Conservation (phyloP, 2,797 vertebrate genomes). For the Ispidina picta region DNA sequence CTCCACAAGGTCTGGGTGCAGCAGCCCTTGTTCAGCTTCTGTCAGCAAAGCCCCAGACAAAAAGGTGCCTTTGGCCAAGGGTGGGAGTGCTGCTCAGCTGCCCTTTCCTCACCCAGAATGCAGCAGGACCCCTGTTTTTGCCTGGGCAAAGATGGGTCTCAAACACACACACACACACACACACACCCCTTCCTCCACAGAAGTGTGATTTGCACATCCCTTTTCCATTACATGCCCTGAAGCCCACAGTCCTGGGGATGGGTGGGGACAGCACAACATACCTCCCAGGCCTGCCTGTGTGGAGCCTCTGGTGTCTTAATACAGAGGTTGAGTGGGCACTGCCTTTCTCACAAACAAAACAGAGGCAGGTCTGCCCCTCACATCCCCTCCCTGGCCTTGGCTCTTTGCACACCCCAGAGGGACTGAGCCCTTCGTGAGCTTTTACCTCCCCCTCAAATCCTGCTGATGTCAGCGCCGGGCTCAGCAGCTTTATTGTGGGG, state of each 20-base stretch:
- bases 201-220: background rate
- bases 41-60: background rate
- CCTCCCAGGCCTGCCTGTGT: rapidly evolving
- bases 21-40: background rate
- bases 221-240: background rate
- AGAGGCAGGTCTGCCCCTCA: background rate
- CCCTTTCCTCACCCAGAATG: background rate
- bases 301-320: background rate
- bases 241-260: background rate
- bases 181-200: background rate
- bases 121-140: no score
- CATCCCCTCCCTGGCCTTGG: background rate
- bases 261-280: no score
- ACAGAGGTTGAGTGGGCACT: rapidly evolving
- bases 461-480: background rate
- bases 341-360: background rate
- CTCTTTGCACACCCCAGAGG: background rate
- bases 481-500: constrained; percentile 18
- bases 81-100: background rate
- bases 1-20: background rate
- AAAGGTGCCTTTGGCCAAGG: background rate
- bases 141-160: background rate
- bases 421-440: rapidly evolving
- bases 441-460: background rate
- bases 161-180: no score